Base-by-base conservation (phyloP, 1,140 invertebrate species). In the Drosophila ambigua region DNA sequence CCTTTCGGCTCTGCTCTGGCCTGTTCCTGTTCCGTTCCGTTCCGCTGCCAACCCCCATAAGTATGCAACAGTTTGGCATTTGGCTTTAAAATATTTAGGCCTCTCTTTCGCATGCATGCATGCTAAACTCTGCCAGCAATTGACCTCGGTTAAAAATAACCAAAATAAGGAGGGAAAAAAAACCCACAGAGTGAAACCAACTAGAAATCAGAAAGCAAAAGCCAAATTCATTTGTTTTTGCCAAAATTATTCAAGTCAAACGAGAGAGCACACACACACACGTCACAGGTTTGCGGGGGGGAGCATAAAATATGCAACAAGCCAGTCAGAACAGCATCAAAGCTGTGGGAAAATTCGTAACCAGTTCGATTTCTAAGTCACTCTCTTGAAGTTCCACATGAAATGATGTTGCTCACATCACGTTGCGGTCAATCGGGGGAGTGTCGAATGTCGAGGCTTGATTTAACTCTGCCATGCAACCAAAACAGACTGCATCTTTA, bases 391-490 rank as follows among this genome's bases (percentile, higher is more conserved):
- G 60, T 74, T 74, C 39, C 59, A 50, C 67, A 77, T 79, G 75
- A 90, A 90, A 90, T 83, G 72, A 83, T 85, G 81, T 85, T 90
- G 66, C 54, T 61, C 44, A 64, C 63, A 35, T 39, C 49, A 61
- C 46, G 35, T 59, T 77, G 57, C 9, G 72, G 72, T 69, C n/a
- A 41, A 16, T 50, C n/a, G 51, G 6, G 26, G 26, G n/a, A 20
- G 15, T 5, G 65, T 15, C 20, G 60, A 31, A 24, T 3, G 28
- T 8, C 50, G 44, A 0, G 4, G 52, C 60, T 79, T 79, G 78
- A 88, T 80, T 84, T 80, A 90, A 90, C 75, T 80, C 82, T 90
- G 77, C 82, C 79, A 46, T 66, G 87, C 83, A 90, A 81, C 73
- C 74, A 68, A 20, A 20, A 20, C 20, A 20, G 82, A 83, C 79